Evolutionary conservation across 1,140 invertebrate genomes (phyloP).

Genomic region (Aphaenogaster rudis): DNA sequence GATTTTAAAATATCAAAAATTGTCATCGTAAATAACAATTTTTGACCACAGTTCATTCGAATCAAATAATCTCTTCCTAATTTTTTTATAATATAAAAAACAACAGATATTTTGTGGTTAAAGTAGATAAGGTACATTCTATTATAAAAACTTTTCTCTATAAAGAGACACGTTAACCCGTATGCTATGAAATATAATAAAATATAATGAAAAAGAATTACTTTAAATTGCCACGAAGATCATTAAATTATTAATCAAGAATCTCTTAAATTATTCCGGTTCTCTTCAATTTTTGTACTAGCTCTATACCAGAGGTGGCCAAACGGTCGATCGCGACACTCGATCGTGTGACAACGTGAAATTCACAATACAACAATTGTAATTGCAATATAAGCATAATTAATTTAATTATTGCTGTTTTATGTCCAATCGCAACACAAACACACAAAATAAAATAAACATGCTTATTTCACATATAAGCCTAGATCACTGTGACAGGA

Average conservation of each 20-base stretch:
- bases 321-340: too few relatives aligned
- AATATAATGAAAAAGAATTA: background rate
- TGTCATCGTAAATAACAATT: background rate
- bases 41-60: background rate
- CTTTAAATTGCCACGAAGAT: background rate
- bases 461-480: too few relatives aligned
- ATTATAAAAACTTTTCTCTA: background rate
- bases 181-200: background rate
- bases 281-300: background rate
- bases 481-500: too few relatives aligned
- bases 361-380: too few relatives aligned
- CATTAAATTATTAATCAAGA: slow-evolving; percentile 15
- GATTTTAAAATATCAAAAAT: background rate
- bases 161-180: background rate
- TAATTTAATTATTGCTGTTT: too few relatives aligned
- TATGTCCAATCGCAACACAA: too few relatives aligned
- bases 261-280: background rate
- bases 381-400: too few relatives aligned
- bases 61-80: background rate
- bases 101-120: background rate
- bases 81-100: background rate
- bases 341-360: too few relatives aligned
- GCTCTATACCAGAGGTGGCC: too few relatives aligned
- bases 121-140: background rate
- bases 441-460: too few relatives aligned